These are phyloP conservation scores for Psittacula cyanocephala DNA, from an alignment of 2,113 vertebrate genomes.

Conservation along the genomic window DNA sequence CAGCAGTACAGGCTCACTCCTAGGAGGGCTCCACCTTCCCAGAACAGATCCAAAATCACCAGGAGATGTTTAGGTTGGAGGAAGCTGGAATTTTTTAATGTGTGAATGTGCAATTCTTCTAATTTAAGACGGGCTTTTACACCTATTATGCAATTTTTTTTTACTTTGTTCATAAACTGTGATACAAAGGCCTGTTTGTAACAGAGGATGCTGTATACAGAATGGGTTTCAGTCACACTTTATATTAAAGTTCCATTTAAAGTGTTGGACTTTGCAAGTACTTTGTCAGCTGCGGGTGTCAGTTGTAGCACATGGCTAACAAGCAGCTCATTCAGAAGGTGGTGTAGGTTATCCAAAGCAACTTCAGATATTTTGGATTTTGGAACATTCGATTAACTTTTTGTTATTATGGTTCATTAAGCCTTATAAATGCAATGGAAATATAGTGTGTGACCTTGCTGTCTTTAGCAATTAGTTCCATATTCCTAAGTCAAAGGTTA, in stretches of 20 bases:
- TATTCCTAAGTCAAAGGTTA: background rate
- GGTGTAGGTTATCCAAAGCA: background rate
- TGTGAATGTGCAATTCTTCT: conserved; percentile 16
- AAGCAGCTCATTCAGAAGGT: background rate
- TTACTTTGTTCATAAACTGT: background rate
- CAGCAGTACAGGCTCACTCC: background rate
- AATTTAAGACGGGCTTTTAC: conserved; percentile 24
- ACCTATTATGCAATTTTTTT: conserved; percentile 36
- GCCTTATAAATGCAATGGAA: background rate
- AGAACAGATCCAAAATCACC: background rate
- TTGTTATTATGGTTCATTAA: background rate
- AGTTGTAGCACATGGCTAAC: background rate
- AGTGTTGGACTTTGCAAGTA: background rate
- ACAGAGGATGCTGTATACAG: background rate
- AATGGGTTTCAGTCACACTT: conserved; percentile 23
- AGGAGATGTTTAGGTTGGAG: background rate
- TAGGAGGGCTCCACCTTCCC: background rate
- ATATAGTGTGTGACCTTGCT: background rate
- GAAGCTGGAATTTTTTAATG: background rate
- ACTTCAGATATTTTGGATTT: background rate
- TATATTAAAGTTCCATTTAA: conserved; percentile 35
- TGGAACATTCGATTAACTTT: background rate
- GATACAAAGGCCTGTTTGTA: background rate
- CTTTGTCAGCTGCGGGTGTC: background rate
- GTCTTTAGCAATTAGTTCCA: background rate